phyloP scores from a whole-genome alignment of 2,113 vertebrate genomes.

The Epinephelus fuscoguttatus region DNA sequence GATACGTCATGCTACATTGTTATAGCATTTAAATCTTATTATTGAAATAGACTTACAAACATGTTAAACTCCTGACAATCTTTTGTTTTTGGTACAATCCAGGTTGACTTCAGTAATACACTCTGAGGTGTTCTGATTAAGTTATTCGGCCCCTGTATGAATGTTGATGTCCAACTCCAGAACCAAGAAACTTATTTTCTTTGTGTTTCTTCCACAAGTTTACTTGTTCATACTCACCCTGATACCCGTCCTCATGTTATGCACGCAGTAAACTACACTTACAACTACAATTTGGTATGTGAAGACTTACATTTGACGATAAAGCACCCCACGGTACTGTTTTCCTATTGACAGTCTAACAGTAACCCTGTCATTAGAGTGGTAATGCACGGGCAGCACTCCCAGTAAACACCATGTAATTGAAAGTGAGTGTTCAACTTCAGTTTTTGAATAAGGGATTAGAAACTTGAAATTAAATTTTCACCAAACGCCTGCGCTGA shows the following conservation, averaged over 20 bases:
- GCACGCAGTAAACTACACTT: background rate
- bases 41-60: background rate
- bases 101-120: background rate
- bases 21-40: background rate
- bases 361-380: background rate
- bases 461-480: background rate
- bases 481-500: background rate
- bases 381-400: background rate
- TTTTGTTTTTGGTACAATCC: background rate
- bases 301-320: background rate
- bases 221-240: background rate
- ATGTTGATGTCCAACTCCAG: background rate
- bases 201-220: background rate
- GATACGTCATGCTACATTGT: background rate
- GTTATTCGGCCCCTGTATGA: background rate
- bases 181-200: background rate
- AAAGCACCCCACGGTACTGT: background rate
- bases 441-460: slow-evolving; percentile 11
- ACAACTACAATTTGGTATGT: background rate
- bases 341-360: background rate
- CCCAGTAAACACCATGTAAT: slow-evolving; percentile 5
- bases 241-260: background rate
- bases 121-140: background rate
- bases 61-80: background rate
- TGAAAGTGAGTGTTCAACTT: slow-evolving; percentile 22